Evolutionary conservation across 2,113 vertebrate species (phyloP), one percentile per base, ranked within the genome.

Genomic region (Pongo pygmaeus): DNA sequence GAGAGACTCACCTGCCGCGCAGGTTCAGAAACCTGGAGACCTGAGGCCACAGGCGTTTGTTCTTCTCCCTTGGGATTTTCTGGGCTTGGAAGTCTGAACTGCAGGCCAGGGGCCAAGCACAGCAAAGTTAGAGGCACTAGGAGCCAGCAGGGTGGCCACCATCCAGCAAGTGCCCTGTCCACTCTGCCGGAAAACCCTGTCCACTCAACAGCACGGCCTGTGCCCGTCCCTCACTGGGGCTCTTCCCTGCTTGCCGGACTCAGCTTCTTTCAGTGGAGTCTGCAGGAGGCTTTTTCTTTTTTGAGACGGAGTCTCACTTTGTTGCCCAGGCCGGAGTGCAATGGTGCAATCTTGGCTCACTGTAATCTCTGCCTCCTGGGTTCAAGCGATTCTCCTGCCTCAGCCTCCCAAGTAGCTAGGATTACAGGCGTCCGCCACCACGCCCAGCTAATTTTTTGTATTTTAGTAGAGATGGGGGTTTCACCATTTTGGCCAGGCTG

Each of bases 91-190:
- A 79, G n/a, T 43, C 52, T 43, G 55, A 79, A 20, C 79, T 77
- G 48, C 20, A 83, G 75, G 43, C 61, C 61, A 32, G 78, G 57
- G 43, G 38, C 32, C 27, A 11, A 3, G 3, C 43, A 59, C 52
- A 32, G 30, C 52, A 32, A 84, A 40, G 20, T 35, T 11, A 25
- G 74, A 84, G 72, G 79, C 57, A 4, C 43, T 77, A 30, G n/a
- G 59, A 13, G 52, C 46, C 69, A 57, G 69, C 32, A 70, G 59
- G 85, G 50, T 0, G 1, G 43, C 77, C 5, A 0, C 40, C 6
- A 9, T 46, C 40, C 70, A 64, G 20, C 10, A 14, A 30, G 61
- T 11, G 1, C 72, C 30, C 23, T 0, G 0, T 59, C 57, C 1
- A 0, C 52, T 25, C 50, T 3, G 27, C 18, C 8, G 13, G 93